These are phyloP conservation scores for Zaprionus kolodkinae DNA, from an alignment of 1,140 invertebrate species.

Conservation along the genomic window DNA sequence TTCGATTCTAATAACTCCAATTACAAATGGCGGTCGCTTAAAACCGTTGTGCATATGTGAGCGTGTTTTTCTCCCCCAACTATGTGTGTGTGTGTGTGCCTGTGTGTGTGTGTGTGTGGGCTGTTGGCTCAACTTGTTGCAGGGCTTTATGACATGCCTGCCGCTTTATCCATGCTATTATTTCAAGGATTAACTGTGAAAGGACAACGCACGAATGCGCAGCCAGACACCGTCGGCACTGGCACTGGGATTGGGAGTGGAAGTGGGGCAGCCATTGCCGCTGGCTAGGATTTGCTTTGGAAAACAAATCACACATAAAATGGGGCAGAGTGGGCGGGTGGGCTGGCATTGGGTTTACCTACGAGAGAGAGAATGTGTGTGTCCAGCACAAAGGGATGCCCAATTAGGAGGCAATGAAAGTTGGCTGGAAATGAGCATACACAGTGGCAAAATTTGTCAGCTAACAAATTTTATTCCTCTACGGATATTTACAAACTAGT, in stretches of 20 bases:
- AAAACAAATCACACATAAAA: slow-evolving; percentile 68
- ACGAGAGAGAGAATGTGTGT: slow-evolving; percentile 13
- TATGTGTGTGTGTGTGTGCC: slow-evolving; percentile 10
- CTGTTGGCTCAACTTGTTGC: slow-evolving; percentile 77
- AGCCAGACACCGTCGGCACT: slow-evolving; percentile 28
- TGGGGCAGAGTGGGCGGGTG: slow-evolving; percentile 12
- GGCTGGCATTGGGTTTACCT: neutral
- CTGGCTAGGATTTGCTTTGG: slow-evolving; percentile 55
- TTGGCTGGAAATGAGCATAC: slow-evolving; percentile 29
- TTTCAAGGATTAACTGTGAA: slow-evolving; percentile 78
- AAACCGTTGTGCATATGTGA: slow-evolving; percentile 62
- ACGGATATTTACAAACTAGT: slow-evolving; percentile 57
- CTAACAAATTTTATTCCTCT: slow-evolving; percentile 68
- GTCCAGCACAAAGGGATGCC: slow-evolving; percentile 37
- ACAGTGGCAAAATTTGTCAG: slow-evolving; percentile 47
- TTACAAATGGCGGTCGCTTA: slow-evolving; percentile 74
- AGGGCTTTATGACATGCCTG: slow-evolving; percentile 73
- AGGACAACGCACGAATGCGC: slow-evolving; percentile 66
- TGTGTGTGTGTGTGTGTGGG: slow-evolving; percentile 12
- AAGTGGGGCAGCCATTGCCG: slow-evolving; percentile 1
- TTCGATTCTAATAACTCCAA: slow-evolving; percentile 82
- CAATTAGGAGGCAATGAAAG: slow-evolving; percentile 30
- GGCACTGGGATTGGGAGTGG: too few species aligned
- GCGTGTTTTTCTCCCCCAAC: neutral
- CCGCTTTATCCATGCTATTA: slow-evolving; percentile 77